These are phyloP conservation scores for Zaprionus ghesquierei DNA, from an alignment of 1,140 invertebrate genomes.

Conservation along the genomic window DNA sequence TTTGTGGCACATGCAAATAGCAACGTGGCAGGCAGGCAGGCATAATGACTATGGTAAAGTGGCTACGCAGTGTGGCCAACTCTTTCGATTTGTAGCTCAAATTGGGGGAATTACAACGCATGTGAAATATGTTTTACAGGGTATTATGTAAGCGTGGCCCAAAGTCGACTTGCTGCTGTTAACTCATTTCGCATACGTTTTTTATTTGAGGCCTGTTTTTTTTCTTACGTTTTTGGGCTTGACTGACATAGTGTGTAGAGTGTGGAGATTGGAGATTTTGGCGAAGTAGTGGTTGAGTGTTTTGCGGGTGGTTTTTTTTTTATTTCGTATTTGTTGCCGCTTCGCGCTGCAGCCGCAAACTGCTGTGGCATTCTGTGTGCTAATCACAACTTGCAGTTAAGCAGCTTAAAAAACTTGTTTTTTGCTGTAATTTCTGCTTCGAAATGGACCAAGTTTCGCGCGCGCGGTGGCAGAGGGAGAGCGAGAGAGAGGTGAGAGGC, in stretches of 20 bases:
- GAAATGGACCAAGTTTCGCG: slow-evolving; percentile 26
- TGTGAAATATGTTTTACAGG: too few relatives aligned
- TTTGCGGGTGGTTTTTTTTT: slow-evolving; percentile 48
- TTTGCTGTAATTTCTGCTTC: slow-evolving; percentile 60
- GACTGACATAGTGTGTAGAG: slow-evolving; percentile 3
- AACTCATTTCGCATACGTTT: slow-evolving; percentile 34
- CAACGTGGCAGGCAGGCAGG: not conserved
- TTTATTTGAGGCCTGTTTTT: slow-evolving; percentile 34
- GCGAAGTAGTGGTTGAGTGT: slow-evolving; percentile 7
- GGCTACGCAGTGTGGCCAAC: not conserved
- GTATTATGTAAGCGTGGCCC: slow-evolving; percentile 20
- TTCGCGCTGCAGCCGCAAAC: slow-evolving; percentile 46
- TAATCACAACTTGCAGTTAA: slow-evolving; percentile 78
- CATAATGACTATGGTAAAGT: slow-evolving; percentile 22
- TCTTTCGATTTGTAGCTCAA: not conserved
- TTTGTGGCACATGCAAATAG: slow-evolving; percentile 38
- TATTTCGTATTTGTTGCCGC: slow-evolving; percentile 62
- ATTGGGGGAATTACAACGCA: too few relatives aligned
- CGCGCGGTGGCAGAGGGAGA: too few relatives aligned
- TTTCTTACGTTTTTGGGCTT: not conserved
- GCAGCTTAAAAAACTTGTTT: slow-evolving; percentile 73
- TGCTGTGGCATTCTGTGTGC: slow-evolving; percentile 54
- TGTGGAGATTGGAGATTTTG: slow-evolving; percentile 22
- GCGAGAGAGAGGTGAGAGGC: not conserved
- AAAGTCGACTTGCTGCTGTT: not conserved